phyloP scores from a whole-genome alignment of 1,140 invertebrate species.

The Pachyrhynchus sulphureomaculatus region DNA sequence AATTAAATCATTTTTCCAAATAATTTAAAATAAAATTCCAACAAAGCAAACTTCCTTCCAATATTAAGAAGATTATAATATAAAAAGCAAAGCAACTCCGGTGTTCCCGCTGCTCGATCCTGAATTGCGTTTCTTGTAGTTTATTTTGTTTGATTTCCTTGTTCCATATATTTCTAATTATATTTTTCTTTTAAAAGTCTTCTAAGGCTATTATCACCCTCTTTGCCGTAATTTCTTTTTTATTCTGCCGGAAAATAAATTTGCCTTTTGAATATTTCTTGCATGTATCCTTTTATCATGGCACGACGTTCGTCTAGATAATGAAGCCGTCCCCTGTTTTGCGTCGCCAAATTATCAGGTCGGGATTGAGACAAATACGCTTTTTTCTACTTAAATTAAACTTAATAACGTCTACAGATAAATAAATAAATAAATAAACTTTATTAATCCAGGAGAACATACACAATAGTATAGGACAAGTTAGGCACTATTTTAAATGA shows the following conservation, averaged over 20 bases:
- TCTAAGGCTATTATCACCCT: constrained; percentile 44
- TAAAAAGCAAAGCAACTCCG: too few relatives aligned
- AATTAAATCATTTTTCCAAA: too few relatives aligned
- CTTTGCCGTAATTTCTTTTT: constrained; percentile 43
- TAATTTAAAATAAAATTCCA: too few relatives aligned
- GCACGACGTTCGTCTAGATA: constrained; percentile 41
- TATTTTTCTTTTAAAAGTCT: constrained; percentile 46
- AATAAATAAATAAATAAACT: too few relatives aligned
- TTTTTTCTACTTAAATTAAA: neutral
- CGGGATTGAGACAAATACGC: neutral
- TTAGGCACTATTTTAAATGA: too few relatives aligned
- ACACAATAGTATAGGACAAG: too few relatives aligned
- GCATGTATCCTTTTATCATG: constrained; percentile 48
- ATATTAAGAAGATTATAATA: too few relatives aligned
- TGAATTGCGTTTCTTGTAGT: too few relatives aligned
- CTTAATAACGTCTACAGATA: neutral
- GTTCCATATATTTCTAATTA: constrained; percentile 47
- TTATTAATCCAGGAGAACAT: too few relatives aligned
- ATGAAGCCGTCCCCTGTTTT: constrained; percentile 36
- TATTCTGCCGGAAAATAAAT: constrained; percentile 41
- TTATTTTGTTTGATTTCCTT: constrained; percentile 43
- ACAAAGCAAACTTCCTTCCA: too few relatives aligned
- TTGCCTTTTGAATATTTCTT: constrained; percentile 49
- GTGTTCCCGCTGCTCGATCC: too few relatives aligned
- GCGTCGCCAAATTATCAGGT: constrained; percentile 1